Evolutionary conservation across 2,113 vertebrate species (phyloP).

Genomic region (Grammomys dolichurus): DNA sequence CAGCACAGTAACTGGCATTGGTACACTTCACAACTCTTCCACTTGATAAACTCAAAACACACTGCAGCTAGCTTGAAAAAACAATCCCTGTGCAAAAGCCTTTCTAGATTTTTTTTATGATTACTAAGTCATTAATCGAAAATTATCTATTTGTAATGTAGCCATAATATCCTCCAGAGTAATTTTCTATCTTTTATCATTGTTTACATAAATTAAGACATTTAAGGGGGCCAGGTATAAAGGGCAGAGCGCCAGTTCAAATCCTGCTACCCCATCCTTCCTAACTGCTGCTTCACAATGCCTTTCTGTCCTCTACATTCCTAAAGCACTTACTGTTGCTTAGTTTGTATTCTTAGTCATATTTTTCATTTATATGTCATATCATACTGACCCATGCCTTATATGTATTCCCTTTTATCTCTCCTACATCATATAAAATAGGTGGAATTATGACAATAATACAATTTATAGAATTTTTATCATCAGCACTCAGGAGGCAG

Average conservation of each 20-base stretch:
- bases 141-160: constrained; percentile 33
- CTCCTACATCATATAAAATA: background rate
- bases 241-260: constrained; percentile 18
- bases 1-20: background rate
- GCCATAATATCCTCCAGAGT: background rate
- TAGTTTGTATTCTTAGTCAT: constrained; percentile 10
- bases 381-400: background rate
- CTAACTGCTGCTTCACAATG: constrained; percentile 32
- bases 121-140: constrained; percentile 55
- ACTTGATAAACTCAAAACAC: constrained; percentile 46
- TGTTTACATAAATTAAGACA: constrained; percentile 46
- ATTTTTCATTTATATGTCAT: background rate
- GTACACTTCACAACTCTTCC: background rate
- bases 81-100: constrained; percentile 12
- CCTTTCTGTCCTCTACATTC: constrained; percentile 14
- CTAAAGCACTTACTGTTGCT: constrained; percentile 22
- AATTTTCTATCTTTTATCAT: background rate
- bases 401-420: constrained; percentile 30
- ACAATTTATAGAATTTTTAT: constrained; percentile 54
- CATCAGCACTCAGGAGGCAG: background rate
- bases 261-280: background rate
- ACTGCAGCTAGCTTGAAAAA: constrained; percentile 43
- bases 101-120: constrained; percentile 50
- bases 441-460: constrained; percentile 1
- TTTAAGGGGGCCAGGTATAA: background rate